Evolutionary conservation across 2,113 vertebrate genomes (phyloP).

Genomic region (Delphinus delphis): DNA sequence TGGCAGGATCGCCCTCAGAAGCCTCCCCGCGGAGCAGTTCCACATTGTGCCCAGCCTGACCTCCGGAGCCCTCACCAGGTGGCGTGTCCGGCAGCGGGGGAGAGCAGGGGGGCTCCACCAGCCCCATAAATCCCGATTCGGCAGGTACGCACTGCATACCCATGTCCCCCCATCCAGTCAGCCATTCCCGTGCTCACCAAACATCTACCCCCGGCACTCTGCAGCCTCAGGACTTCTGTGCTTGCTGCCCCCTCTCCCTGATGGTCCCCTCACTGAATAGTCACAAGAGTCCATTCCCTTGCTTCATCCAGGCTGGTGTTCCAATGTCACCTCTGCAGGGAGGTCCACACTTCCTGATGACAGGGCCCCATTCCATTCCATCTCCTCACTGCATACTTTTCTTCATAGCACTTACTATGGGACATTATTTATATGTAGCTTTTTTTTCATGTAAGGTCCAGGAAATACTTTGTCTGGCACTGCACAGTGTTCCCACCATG

Average conservation of each 20-base stretch:
- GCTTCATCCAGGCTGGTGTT: background rate
- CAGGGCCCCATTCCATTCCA: background rate
- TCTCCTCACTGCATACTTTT: background rate
- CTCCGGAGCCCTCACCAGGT: background rate
- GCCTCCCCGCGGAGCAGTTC: background rate
- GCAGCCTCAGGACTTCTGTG: background rate
- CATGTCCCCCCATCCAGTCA: background rate
- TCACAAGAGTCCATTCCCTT: background rate
- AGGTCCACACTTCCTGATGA: background rate
- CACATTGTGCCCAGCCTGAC: background rate
- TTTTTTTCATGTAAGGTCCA: background rate
- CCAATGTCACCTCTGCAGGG: background rate
- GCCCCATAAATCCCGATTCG: background rate
- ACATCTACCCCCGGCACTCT: background rate
- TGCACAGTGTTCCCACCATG: background rate
- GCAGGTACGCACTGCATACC: background rate
- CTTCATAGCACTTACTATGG: background rate
- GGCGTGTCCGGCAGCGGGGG: background rate
- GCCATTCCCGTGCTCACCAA: background rate
- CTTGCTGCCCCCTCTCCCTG: background rate
- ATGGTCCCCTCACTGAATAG: background rate
- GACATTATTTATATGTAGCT: background rate
- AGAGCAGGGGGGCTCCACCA: background rate
- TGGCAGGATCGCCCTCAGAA: background rate
- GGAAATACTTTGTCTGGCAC: background rate